Base-by-base conservation (phyloP, 2,797 vertebrate species). In the Cryptoblepharus egeriae region DNA sequence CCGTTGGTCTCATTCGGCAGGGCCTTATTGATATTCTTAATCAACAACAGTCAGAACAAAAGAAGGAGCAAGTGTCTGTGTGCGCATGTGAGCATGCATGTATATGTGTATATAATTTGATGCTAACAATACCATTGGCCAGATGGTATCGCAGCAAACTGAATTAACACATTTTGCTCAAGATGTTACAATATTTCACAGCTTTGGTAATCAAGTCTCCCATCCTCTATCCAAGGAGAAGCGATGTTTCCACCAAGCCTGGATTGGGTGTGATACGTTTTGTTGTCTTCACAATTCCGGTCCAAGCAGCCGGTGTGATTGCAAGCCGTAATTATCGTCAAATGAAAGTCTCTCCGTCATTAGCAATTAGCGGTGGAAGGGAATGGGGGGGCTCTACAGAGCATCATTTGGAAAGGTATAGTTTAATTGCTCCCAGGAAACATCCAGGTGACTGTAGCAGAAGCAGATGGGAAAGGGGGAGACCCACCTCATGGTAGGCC, bases 121-220 rank as follows among this genome's bases (percentile, higher is more conserved):
- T 39, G 65, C 87, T 90, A 93, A 91, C 88, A 92, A 89, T 91
- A 90, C 91, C 88, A 90, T 26, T 88, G 67, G 85, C 93, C 93
- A 94, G 93, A 93, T 90, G 91, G 93, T 77, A 75, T 69, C 87
- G 88, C 83, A 80, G 80, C 75, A 86, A 91, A 86, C 83, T 87
- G 93, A 95, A 93, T 92, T 93, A 85, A 92, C 81, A 90, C 80
- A 87, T 90, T 90, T 80, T 90, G 92, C 88, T 88, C 80, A 93
- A 93, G 90, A 86, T 92, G 86, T 88, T 92, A 92, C 84, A 88
- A 93, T 91, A 85, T 92, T 75, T 89, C 87, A 89, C 49, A 89
- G 85, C 76, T 89, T 92, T 89, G 89, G 42, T 91, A 92, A 93
- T 84, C 90, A 87, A 86, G 88, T 92, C 80, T 87, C 64, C 84